phyloP scores from a whole-genome alignment of 2,113 vertebrate species.

The Rhabdomys dilectus region DNA sequence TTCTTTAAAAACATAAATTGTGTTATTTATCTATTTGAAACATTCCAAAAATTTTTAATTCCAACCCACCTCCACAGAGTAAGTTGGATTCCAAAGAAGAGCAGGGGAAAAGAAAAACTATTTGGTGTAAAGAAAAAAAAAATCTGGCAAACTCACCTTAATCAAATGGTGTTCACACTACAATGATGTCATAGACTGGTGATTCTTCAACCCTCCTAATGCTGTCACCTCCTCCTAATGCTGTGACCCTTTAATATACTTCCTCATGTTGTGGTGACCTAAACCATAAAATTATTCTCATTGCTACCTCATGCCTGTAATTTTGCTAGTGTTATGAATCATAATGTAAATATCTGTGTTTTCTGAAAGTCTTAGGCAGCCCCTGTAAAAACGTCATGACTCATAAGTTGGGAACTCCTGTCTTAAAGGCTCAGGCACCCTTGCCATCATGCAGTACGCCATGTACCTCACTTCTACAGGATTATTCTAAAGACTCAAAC shows the following conservation, averaged over 20 bases:
- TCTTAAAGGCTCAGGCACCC: background rate
- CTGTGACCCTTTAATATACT: background rate
- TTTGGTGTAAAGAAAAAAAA: background rate
- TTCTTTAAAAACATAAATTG: background rate
- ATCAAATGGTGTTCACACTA: background rate
- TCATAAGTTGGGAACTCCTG: background rate
- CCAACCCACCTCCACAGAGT: background rate
- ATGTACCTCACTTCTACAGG: background rate
- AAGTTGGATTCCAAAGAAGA: slow-evolving; percentile 32
- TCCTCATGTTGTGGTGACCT: background rate
- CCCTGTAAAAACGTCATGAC: background rate
- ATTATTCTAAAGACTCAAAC: background rate
- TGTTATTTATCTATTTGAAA: background rate
- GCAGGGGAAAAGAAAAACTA: background rate
- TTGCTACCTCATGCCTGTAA: background rate
- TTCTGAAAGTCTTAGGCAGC: background rate
- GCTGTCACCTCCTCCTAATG: background rate
- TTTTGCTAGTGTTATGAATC: background rate
- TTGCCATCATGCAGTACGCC: background rate
- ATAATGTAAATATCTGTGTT: background rate
- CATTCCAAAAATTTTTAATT: background rate
- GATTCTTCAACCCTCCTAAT: background rate
- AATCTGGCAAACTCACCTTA: background rate
- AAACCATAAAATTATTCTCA: background rate
- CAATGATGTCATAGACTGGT: background rate